Percentiles rank a stretch among this genome's conserved stretches.
Evolutionary conservation across 1,140 invertebrate species (phyloP).

Genomic region (Drosophila sturtevanti): DNA sequence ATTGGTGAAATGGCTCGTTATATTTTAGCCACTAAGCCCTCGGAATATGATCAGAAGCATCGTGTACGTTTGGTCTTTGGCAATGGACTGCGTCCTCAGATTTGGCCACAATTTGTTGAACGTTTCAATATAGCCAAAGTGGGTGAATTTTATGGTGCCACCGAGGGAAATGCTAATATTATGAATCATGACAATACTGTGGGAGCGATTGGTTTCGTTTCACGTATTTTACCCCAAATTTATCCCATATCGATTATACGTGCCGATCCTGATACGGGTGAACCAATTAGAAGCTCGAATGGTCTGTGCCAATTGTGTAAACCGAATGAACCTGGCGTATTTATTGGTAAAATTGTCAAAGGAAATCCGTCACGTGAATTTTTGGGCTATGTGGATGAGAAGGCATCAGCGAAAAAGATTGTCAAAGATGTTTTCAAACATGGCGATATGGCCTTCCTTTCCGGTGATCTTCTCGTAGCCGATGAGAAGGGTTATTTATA

Average conservation of each 20-base stretch:
- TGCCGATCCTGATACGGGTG: constrained; percentile 92
- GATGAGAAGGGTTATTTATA: constrained; percentile 97
- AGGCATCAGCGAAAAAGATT: constrained; percentile 96
- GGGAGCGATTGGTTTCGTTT: constrained; percentile 97
- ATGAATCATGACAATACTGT: constrained; percentile 96
- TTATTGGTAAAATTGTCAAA: constrained; percentile 97
- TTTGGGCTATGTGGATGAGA: constrained; percentile 96
- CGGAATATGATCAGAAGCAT: constrained; percentile 91
- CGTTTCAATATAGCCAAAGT: constrained; percentile 94
- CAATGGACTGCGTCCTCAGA: constrained; percentile 96
- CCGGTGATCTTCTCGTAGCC: constrained; percentile 95
- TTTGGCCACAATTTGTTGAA: constrained; percentile 96
- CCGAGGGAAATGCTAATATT: constrained; percentile 98
- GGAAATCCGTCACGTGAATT: constrained; percentile 91
- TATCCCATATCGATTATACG: constrained; percentile 96
- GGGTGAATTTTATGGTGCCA: constrained; percentile 98
- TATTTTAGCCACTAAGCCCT: constrained; percentile 93
- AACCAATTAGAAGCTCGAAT: constrained; percentile 89
- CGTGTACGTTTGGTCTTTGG: constrained; percentile 94
- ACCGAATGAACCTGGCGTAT: constrained; percentile 95
- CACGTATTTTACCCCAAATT: constrained; percentile 90
- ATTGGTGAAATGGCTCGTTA: constrained; percentile 99
- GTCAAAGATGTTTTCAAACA: constrained; percentile 93
- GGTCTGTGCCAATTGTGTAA: constrained; percentile 90
- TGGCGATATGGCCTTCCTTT: constrained; percentile 95